Evolutionary conservation across 1,140 invertebrate genomes (phyloP).

Genomic region (Papilio polytes): DNA sequence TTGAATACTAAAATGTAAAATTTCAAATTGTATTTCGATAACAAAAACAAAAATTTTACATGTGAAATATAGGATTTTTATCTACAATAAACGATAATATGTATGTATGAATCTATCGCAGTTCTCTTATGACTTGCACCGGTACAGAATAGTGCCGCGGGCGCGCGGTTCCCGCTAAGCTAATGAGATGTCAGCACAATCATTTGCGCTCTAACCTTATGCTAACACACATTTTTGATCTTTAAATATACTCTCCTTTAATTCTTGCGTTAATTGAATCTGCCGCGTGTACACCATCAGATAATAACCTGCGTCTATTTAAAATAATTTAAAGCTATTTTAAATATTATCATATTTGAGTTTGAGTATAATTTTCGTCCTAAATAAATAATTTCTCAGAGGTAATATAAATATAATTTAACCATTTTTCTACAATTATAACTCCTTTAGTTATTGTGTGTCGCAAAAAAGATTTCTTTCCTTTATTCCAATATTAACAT

Average conservation of each 20-base stretch:
- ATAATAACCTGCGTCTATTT: not conserved
- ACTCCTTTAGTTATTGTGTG: not conserved
- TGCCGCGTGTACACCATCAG: not conserved
- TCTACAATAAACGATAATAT: not conserved
- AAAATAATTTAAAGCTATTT: not conserved
- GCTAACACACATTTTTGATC: slow-evolving; percentile 75
- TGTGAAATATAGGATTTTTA: not conserved
- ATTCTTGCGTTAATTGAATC: slow-evolving; percentile 75
- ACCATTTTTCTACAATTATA: too few species aligned
- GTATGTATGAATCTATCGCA: too few species aligned
- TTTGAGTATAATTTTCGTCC: too few species aligned
- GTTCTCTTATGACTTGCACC: slow-evolving; percentile 41
- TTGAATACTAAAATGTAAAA: too few species aligned
- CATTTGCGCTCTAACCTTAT: slow-evolving; percentile 80
- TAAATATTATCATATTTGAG: too few species aligned
- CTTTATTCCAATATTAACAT: not conserved
- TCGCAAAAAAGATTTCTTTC: not conserved
- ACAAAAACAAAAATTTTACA: too few species aligned
- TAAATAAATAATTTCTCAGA: too few species aligned
- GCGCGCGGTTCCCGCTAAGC: slow-evolving; percentile 75
- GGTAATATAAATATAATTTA: too few species aligned
- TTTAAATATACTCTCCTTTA: slow-evolving; percentile 70
- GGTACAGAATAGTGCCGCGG: slow-evolving; percentile 64
- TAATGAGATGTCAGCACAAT: slow-evolving; percentile 83
- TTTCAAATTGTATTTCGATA: too few species aligned